A percentile compares a stretch with the other conserved stretches of the same genome.
phyloP scores from a whole-genome alignment of 2,888 invertebrate species.

The Oscheius sp. region DNA sequence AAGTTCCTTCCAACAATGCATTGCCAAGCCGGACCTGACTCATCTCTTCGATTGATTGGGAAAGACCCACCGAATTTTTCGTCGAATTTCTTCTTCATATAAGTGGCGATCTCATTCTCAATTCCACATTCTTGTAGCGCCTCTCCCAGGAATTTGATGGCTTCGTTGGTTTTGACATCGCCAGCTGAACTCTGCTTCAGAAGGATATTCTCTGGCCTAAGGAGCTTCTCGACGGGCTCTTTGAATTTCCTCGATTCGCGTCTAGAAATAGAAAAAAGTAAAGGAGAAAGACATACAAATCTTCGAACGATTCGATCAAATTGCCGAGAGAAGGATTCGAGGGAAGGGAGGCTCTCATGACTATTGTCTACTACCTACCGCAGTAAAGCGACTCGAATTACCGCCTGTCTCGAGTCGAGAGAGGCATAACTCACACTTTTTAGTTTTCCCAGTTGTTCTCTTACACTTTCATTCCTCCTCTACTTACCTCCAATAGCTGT shows the following conservation, averaged over 20 bases:
- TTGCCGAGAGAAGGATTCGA: constrained; percentile 4
- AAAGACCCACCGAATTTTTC: constrained; percentile 34
- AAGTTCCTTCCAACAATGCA: constrained; percentile 52
- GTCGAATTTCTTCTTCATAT: constrained; percentile 47
- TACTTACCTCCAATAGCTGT: constrained; percentile 27
- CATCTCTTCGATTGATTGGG: too few relatives aligned
- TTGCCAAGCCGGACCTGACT: constrained; percentile 43
- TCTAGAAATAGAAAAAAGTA: constrained; percentile 23
- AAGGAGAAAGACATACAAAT: not conserved
- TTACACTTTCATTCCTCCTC: not conserved
- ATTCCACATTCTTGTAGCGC: constrained; percentile 47
- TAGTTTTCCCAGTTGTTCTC: not conserved
- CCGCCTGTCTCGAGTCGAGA: not conserved
- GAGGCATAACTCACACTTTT: too few relatives aligned
- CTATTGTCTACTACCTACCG: constrained; percentile 18
- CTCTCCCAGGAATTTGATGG: constrained; percentile 38
- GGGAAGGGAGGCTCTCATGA: constrained; percentile 3
- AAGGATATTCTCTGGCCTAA: constrained; percentile 41
- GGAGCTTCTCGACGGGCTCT: constrained; percentile 45
- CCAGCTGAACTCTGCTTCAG: constrained; percentile 35
- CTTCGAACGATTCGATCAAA: constrained; percentile 1
- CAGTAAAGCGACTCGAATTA: constrained; percentile 22
- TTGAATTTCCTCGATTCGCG: constrained; percentile 49
- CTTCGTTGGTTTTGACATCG: constrained; percentile 34
- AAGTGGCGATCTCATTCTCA: constrained; percentile 53